Conservation (phyloP, 2,888 invertebrate species). For the Noctuana brunneofusca region DNA sequence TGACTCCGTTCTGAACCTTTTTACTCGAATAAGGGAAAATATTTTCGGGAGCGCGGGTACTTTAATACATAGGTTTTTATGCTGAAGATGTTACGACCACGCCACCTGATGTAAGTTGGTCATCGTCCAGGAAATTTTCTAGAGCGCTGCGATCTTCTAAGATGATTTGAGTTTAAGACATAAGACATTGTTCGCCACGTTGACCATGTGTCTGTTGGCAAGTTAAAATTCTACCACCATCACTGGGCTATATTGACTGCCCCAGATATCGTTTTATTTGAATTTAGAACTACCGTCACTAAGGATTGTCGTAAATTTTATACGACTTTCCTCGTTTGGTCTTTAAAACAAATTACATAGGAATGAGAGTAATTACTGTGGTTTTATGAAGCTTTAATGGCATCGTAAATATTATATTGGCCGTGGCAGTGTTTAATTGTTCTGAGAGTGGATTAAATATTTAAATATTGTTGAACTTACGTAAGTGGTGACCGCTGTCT, state of each 20-base stretch:
- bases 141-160: too few species aligned
- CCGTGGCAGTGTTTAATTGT: constrained; percentile 8
- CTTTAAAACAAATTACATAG: constrained; percentile 12
- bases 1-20: neutral
- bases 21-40: constrained; percentile 1
- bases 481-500: too few species aligned
- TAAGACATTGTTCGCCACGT: too few species aligned
- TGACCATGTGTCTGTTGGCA: too few species aligned
- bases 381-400: constrained; percentile 25
- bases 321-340: constrained; percentile 1
- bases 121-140: too few species aligned
- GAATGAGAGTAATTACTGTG: constrained; percentile 23
- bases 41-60: neutral
- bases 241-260: neutral
- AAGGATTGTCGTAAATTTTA: constrained; percentile 11
- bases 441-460: constrained; percentile 22
- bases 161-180: too few species aligned
- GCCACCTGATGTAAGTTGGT: neutral
- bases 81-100: neutral
- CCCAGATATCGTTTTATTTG: constrained; percentile 8
- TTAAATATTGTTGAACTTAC: neutral
- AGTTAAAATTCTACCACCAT: too few species aligned
- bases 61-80: neutral
- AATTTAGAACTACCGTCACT: neutral
- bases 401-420: constrained; percentile 15